Conservation (phyloP, 2,113 vertebrate genomes). For the Rattus rattus region DNA sequence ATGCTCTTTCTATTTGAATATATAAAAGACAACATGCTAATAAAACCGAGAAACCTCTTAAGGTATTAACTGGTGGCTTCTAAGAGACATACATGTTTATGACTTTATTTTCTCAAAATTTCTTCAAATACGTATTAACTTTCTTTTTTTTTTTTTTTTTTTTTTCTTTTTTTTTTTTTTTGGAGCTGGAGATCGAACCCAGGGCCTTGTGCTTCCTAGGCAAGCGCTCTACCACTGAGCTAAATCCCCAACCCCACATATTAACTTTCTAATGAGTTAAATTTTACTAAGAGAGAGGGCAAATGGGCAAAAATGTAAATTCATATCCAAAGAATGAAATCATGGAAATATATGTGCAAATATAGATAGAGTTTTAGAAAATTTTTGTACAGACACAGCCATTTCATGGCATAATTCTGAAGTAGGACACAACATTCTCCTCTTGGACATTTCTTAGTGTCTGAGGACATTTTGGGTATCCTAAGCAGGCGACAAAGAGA, state of each 20-base stretch:
- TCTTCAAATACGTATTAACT: conserved; percentile 39
- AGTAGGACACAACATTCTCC: background rate
- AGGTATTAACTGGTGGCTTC: background rate
- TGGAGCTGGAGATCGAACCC: too few species aligned
- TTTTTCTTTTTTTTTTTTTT: too few species aligned
- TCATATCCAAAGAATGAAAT: background rate
- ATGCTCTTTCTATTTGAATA: conserved; percentile 21
- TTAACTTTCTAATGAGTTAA: conserved; percentile 28
- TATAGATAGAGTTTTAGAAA: background rate
- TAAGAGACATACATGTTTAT: background rate
- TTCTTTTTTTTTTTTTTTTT: too few species aligned
- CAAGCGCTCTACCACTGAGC: too few species aligned
- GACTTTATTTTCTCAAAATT: conserved; percentile 21
- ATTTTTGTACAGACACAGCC: background rate
- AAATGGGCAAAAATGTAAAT: background rate
- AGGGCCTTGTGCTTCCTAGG: too few species aligned
- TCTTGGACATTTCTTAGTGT: background rate
- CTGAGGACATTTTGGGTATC: background rate
- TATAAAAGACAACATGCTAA: background rate
- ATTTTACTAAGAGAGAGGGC: background rate
- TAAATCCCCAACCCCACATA: too few species aligned
- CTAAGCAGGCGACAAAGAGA: background rate
- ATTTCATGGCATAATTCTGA: background rate
- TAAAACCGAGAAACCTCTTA: background rate
- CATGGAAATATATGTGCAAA: background rate